Evolutionary conservation across 2,888 invertebrate species (phyloP), one percentile per base, ranked within the genome.

Genomic region (Amphiduros pacificus): DNA sequence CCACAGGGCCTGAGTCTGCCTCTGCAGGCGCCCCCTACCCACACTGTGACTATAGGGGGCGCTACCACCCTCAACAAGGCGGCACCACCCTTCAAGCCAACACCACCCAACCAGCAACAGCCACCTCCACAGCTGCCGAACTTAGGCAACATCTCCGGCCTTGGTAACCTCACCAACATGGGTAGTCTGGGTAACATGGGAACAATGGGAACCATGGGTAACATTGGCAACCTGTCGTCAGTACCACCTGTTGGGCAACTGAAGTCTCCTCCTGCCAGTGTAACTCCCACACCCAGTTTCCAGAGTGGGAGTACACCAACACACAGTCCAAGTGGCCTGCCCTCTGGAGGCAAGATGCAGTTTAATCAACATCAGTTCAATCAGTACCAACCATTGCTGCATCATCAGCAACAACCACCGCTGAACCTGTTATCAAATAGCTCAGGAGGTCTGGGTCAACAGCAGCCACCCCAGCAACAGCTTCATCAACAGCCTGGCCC

Each of bases 281-380:
- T 31, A 2, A 58, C 58, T 28, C 58, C 58, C 4, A 58, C 58
- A 2, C 50, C 58, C 2, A 24, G 49, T 32, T 58, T 17, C 36
- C 55, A 9, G 61, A 61, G n/a, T n/a, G n/a, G n/a, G n/a, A n/a
- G n/a, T n/a, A n/a, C n/a, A n/a, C n/a, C n/a, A n/a, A n/a, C n/a
- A n/a, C n/a, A n/a, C n/a, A n/a, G n/a, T n/a, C n/a, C 14, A n/a
- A 40, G 40, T 40, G n/a, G 14, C 14, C 40, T 14, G 40, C 40
- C 14, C 14, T 9, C 68, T 71, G 2, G 63, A 76, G 76, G 44
- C 75, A 69, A 75, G 74, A 63, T 74, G n/a, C n/a, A n/a, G n/a
- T n/a, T n/a, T n/a, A n/a, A n/a, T n/a, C n/a, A n/a, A n/a, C n/a
- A n/a, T n/a, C n/a, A n/a, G n/a, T n/a, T n/a, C n/a, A n/a, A n/a